These are phyloP conservation scores for Eira barbara DNA, from an alignment of 2,113 vertebrate genomes.

Conservation along the genomic window DNA sequence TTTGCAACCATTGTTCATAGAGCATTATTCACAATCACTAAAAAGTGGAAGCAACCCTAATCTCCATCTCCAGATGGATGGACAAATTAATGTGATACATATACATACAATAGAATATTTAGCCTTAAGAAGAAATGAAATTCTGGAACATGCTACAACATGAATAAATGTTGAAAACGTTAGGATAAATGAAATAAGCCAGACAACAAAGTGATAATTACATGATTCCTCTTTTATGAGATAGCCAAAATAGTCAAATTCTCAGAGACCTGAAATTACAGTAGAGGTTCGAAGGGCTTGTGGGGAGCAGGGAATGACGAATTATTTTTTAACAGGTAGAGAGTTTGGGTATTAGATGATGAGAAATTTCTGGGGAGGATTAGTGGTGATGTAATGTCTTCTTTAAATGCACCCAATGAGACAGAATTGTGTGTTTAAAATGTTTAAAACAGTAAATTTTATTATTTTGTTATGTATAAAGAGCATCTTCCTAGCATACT, in stretches of 20 bases:
- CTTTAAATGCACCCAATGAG: background rate
- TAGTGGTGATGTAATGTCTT: background rate
- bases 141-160: background rate
- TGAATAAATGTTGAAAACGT: background rate
- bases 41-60: background rate
- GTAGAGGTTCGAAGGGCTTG: background rate
- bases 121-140: background rate
- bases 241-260: background rate
- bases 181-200: background rate
- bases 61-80: background rate
- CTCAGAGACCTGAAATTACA: background rate
- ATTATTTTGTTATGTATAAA: background rate
- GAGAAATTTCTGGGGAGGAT: background rate
- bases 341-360: background rate
- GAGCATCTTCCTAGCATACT: background rate
- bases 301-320: accelerated
- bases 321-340: background rate
- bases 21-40: background rate
- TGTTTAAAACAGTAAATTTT: background rate
- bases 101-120: background rate
- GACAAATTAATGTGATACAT: background rate
- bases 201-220: background rate
- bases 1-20: background rate
- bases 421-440: background rate
- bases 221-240: background rate